phyloP scores from a whole-genome alignment of 2,113 vertebrate species.

The Equus quagga region DNA sequence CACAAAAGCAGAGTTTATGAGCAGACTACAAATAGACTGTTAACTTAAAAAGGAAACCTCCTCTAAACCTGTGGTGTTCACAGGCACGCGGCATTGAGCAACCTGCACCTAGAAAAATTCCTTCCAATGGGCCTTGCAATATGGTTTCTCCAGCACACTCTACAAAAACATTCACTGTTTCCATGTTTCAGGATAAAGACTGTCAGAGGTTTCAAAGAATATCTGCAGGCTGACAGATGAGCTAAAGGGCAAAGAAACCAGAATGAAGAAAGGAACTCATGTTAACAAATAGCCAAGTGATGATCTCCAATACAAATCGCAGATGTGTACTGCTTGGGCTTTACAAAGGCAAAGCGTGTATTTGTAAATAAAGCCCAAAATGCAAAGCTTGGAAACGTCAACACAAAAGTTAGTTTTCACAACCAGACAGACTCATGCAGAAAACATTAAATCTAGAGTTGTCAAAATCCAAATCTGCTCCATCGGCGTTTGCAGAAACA shows the following conservation, averaged over 20 bases:
- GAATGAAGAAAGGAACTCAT: not conserved
- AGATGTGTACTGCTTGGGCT: too few species aligned
- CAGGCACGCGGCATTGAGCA: not conserved
- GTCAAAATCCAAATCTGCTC: constrained; percentile 19
- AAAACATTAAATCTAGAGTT: not conserved
- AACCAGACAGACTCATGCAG: not conserved
- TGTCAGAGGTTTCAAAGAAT: not conserved
- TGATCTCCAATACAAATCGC: not conserved
- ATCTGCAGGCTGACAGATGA: not conserved
- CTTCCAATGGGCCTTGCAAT: not conserved
- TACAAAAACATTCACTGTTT: constrained; percentile 1
- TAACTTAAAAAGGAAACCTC: not conserved
- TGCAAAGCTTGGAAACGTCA: not conserved
- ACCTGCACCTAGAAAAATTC: not conserved
- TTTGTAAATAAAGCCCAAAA: not conserved
- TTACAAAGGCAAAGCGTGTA: too few species aligned
- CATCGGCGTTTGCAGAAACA: not conserved
- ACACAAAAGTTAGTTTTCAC: constrained; percentile 50
- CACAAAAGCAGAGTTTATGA: constrained; percentile 17
- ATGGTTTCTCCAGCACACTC: not conserved
- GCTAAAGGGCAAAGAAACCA: not conserved
- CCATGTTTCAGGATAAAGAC: not conserved
- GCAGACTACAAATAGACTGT: not conserved
- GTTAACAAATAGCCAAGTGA: not conserved
- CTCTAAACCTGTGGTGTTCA: not conserved